Evolutionary conservation across 1,140 invertebrate genomes (phyloP).

Genomic region (Anadara kagoshimensis): DNA sequence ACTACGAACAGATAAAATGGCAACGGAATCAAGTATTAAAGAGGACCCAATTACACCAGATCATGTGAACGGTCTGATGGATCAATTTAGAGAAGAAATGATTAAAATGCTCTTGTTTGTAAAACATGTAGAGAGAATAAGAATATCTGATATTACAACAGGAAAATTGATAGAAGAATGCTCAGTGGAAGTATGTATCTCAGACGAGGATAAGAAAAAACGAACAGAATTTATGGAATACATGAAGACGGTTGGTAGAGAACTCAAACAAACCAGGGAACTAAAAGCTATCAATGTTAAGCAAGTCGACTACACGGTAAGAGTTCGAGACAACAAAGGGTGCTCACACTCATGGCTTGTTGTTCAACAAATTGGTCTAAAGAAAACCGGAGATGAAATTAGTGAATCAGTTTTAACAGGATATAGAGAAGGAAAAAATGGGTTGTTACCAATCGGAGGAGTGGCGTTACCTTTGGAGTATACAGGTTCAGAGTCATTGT

Average conservation of each 20-base stretch:
- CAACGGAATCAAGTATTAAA: conserved; percentile 49
- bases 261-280: neutral
- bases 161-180: conserved; percentile 35
- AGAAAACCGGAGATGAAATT: neutral
- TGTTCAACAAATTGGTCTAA: conserved; percentile 56
- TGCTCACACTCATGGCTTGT: conserved; percentile 44
- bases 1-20: conserved; percentile 52
- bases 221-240: conserved; percentile 28
- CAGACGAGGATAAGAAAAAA: conserved; percentile 20
- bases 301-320: conserved; percentile 31
- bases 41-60: conserved; percentile 30
- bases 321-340: conserved; percentile 26
- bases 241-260: neutral
- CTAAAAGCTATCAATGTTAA: conserved; percentile 4
- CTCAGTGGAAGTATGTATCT: conserved; percentile 33
- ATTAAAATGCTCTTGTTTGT: conserved; percentile 59
- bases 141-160: conserved; percentile 42
- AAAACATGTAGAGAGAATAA: conserved; percentile 53
- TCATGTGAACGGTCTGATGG: conserved; percentile 43
- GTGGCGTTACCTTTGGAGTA: conserved; percentile 46
- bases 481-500: neutral
- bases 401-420: conserved; percentile 31
- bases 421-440: conserved; percentile 41
- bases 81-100: conserved; percentile 53
- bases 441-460: conserved; percentile 60